Evolutionary conservation across 2,113 vertebrate genomes (phyloP).

Genomic region (Leucosticte australis): DNA sequence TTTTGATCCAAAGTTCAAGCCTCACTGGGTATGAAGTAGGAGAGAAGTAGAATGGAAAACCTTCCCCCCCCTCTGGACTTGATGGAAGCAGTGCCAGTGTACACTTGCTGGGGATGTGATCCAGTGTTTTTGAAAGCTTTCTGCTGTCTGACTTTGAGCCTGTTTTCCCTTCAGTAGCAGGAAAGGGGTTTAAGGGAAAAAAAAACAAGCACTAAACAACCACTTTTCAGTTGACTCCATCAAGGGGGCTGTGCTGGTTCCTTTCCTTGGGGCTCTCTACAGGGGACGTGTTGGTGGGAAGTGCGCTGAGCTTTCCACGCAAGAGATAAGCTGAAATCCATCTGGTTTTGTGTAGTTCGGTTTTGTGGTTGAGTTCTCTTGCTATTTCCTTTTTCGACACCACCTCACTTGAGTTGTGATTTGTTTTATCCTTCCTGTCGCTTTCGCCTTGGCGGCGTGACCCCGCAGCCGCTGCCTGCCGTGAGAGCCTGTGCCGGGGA

Average conservation of each 20-base stretch:
- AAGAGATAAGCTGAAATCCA: background rate
- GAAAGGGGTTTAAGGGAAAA: background rate
- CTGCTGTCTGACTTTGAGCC: background rate
- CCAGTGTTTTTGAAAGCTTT: background rate
- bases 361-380: background rate
- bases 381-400: background rate
- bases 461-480: background rate
- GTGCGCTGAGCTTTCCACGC: background rate
- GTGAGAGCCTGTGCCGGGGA: background rate
- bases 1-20: slow-evolving; percentile 30
- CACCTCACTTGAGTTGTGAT: background rate
- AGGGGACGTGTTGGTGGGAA: background rate
- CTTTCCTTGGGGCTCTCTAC: background rate
- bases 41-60: background rate
- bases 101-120: background rate
- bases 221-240: background rate
- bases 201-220: background rate
- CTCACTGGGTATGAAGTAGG: background rate
- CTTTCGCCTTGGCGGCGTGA: rapidly evolving
- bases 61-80: background rate
- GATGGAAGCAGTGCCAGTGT: background rate
- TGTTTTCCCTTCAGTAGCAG: background rate
- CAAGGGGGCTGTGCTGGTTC: background rate
- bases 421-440: background rate
- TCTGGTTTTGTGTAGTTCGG: background rate